These are phyloP conservation scores for Gasterosteus nipponicus DNA, from an alignment of 2,113 vertebrate species.

Conservation along the genomic window DNA sequence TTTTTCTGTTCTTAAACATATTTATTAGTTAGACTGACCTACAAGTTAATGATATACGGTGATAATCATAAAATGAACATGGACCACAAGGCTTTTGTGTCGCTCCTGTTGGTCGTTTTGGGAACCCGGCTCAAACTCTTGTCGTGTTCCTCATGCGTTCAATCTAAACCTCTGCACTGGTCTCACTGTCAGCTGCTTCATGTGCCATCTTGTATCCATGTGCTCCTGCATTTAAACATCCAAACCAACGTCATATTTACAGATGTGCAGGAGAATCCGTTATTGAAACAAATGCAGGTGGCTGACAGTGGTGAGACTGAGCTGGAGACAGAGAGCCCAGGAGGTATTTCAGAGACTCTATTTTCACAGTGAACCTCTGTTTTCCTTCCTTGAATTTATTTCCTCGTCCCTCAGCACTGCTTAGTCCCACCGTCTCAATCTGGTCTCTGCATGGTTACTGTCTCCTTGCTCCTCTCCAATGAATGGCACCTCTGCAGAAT, in stretches of 20 bases:
- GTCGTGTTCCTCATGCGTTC: not conserved
- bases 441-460: conserved; percentile 59
- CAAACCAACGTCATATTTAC: conserved; percentile 74
- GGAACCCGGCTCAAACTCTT: not conserved
- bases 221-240: conserved; percentile 40
- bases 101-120: not conserved
- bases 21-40: not conserved
- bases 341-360: conserved; percentile 80
- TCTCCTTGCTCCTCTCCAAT: conserved; percentile 39
- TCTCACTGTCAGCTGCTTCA: conserved; percentile 24
- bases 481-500: conserved; percentile 14
- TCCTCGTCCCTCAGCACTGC: conserved; percentile 28
- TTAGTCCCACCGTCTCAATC: conserved; percentile 31
- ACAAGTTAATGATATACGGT: not conserved
- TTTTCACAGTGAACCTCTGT: conserved; percentile 48
- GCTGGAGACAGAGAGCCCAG: conserved; percentile 70
- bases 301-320: conserved; percentile 72
- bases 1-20: not conserved
- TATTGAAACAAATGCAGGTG: conserved; percentile 78
- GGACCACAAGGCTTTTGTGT: not conserved
- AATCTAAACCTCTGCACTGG: not conserved
- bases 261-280: conserved; percentile 80
- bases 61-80: not conserved
- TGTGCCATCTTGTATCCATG: conserved; percentile 29
- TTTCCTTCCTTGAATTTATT: conserved; percentile 26